A percentile compares a stretch with the other conserved stretches of the same genome.
Conservation (phyloP, 1,140 invertebrate genomes). For the Telenomus remus region DNA sequence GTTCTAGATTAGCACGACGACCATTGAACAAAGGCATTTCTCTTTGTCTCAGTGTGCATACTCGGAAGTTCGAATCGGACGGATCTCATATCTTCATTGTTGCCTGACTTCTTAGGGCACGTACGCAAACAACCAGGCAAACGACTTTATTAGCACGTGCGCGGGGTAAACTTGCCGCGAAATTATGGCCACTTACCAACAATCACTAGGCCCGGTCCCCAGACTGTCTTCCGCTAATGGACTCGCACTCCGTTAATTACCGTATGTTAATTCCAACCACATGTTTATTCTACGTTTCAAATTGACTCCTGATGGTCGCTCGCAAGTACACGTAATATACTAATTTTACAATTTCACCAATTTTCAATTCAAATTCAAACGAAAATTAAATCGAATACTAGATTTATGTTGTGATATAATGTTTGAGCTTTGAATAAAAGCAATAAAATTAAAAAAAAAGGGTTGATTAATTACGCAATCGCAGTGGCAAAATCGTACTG, state of each 20-base stretch:
- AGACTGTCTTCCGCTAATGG: conserved; percentile 67
- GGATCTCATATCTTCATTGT: conserved; percentile 45
- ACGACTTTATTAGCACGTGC: conserved; percentile 66
- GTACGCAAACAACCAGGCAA: conserved; percentile 51
- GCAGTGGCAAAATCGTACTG: conserved; percentile 59
- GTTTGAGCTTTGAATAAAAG: too few species aligned
- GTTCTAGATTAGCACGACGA: conserved; percentile 50
- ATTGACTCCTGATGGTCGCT: conserved; percentile 38
- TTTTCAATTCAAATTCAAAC: too few species aligned
- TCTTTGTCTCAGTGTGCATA: conserved; percentile 47
- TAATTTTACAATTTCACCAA: conserved; percentile 32
- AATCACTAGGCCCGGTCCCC: conserved; percentile 53
- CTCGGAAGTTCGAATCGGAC: conserved; percentile 44
- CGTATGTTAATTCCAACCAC: conserved; percentile 63
- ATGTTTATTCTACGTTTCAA: conserved; percentile 23
- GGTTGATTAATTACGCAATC: neutral
- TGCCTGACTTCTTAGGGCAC: conserved; percentile 53
- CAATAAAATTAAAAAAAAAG: too few species aligned
- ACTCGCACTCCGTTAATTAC: conserved; percentile 68
- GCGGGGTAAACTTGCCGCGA: conserved; percentile 54
- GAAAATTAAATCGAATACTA: too few species aligned
- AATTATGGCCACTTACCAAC: conserved; percentile 63
- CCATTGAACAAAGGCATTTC: conserved; percentile 50
- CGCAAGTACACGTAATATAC: conserved; percentile 16
- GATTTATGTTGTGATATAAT: too few species aligned